Evolutionary conservation across 2,797 vertebrate species (phyloP).

Genomic region (Oreochromis mossambicus): DNA sequence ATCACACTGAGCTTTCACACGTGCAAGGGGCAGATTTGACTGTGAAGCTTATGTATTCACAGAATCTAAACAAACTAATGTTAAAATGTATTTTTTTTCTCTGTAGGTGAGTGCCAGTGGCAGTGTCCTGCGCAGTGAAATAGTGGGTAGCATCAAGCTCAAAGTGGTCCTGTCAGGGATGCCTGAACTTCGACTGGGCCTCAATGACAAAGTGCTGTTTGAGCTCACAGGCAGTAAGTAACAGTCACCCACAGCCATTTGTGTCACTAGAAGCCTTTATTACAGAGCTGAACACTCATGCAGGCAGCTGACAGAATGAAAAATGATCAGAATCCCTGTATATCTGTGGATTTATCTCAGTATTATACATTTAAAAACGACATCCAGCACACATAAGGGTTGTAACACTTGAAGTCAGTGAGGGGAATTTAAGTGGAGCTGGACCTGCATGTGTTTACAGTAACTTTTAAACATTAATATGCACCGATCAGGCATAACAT

Average conservation of each 20-base stretch:
- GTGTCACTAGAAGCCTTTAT: background rate
- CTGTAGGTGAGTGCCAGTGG: constrained; percentile 76
- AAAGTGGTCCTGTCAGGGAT: constrained; percentile 81
- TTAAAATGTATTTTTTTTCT: background rate
- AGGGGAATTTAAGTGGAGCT: background rate
- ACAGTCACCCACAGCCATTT: background rate
- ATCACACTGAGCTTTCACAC: background rate
- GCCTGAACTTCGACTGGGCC: constrained; percentile 81
- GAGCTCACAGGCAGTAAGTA: constrained; percentile 83
- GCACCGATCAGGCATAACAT: background rate
- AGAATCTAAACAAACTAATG: background rate
- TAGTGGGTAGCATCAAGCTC: constrained; percentile 79
- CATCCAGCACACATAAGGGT: background rate
- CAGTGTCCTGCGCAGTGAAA: constrained; percentile 79
- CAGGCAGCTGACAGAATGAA: background rate
- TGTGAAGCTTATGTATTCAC: background rate
- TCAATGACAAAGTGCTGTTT: constrained; percentile 84
- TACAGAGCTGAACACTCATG: background rate
- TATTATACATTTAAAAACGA: background rate
- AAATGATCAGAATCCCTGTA: background rate
- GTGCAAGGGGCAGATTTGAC: background rate
- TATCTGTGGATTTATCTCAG: background rate
- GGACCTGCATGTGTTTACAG: background rate
- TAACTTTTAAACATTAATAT: background rate
- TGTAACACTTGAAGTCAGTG: background rate